Base-by-base conservation (phyloP, 2,888 invertebrate genomes). In the Matsumyia berberina region DNA sequence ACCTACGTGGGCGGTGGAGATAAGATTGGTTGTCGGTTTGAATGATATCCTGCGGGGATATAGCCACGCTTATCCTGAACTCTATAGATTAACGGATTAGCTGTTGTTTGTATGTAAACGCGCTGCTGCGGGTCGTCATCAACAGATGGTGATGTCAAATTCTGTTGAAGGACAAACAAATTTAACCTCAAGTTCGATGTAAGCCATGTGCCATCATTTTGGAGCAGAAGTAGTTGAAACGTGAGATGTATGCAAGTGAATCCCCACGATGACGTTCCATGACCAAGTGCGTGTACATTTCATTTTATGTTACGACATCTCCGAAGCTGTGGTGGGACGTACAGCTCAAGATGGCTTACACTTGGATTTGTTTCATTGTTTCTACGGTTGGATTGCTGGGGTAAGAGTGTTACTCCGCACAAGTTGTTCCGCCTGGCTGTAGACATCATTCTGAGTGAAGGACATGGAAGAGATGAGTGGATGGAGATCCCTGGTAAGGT, bases 321-420 rank as follows among this genome's bases (percentile, higher is more conserved):
- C n/a, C n/a, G 19, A 11, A 46, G 24, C 4, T 24, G 19, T 9
- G 1, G 11, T 19, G 31, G n/a, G n/a, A 9, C 11, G 3, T 17
- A 46, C 19, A 46, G 19, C 24, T 46, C 46, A 24, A 24, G 19
- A 46, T 8, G 46, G 24, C 46, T 46, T 46, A 46, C 19, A 24
- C 5, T 24, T 46, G 46, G n/a, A 46, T 19, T 46, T 46, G 24
- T 24, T 46, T 46, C 17, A 5, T 24, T 46, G 46, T 24, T 24
- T 46, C 4, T 11, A 11, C 15, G 42, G 39, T 39, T 39, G 39
- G 1, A 5, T 42, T 6, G 1, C 5, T 12, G 12, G 39, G 7
- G 15, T 5, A 12, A 11, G 7, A 42, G 7, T 15, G 6, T 42
- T 7, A 0, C 15, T 12, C 6, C 5, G 12, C 5, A 9, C 15